These are phyloP conservation scores for Acrocephalus scirpaceus DNA, from an alignment of 2,797 vertebrate genomes.

Conservation along the genomic window DNA sequence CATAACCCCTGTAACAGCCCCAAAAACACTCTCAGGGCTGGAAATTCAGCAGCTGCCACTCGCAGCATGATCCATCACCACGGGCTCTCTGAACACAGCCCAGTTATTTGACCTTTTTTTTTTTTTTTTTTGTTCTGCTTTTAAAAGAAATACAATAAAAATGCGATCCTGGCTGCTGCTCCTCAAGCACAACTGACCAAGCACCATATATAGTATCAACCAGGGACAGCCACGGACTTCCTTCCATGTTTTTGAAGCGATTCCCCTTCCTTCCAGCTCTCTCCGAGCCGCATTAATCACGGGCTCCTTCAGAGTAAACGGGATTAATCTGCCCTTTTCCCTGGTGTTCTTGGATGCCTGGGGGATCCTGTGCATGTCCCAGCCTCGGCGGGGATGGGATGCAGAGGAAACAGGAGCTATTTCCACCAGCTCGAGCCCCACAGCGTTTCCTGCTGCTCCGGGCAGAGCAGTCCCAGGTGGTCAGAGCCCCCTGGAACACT, in stretches of 20 bases:
- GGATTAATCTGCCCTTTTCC: constrained; percentile 5
- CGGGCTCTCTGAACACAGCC: neutral
- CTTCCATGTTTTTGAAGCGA: constrained; percentile 11
- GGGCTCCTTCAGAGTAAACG: neutral
- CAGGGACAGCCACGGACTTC: constrained; percentile 5
- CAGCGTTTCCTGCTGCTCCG: neutral
- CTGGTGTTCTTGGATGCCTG: neutral
- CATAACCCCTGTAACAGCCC: neutral
- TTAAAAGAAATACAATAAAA: constrained; percentile 57
- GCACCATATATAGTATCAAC: constrained; percentile 61
- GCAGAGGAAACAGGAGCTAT: constrained; percentile 50
- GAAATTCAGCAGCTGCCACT: neutral
- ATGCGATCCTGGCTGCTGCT: constrained; percentile 15
- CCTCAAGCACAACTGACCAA: constrained; percentile 40
- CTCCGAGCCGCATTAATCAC: constrained; percentile 44
- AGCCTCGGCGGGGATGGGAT: neutral
- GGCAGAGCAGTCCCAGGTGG: constrained; percentile 2
- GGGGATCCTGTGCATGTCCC: neutral
- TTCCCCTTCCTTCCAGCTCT: constrained; percentile 26
- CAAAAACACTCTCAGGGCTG: neutral
- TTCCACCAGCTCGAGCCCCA: constrained; percentile 5
- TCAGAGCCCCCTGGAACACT: neutral
- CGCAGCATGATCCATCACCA: neutral
- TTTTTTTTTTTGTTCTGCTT: neutral
- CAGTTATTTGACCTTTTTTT: neutral